Evolutionary conservation across 2,113 vertebrate genomes (phyloP).

Genomic region (Hypocryptadius cinnamomeus): DNA sequence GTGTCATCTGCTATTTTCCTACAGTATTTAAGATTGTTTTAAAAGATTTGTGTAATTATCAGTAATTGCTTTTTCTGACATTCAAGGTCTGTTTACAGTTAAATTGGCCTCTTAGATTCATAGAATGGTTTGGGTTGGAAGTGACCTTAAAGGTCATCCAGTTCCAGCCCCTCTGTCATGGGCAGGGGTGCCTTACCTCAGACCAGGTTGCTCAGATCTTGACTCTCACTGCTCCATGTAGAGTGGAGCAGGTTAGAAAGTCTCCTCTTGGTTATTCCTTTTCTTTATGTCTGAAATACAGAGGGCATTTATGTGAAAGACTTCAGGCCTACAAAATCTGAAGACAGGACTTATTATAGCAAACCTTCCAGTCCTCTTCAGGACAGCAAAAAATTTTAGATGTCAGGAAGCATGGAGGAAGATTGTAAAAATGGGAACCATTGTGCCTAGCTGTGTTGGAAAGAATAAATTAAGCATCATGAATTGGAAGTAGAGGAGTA

Average conservation of each 20-base stretch:
- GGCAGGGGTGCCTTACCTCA: background rate
- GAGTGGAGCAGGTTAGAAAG: background rate
- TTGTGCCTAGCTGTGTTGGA: background rate
- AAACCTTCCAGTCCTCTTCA: background rate
- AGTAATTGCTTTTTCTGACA: background rate
- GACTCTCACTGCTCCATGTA: background rate
- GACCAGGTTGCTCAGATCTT: background rate
- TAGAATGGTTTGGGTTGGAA: background rate
- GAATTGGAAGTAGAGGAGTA: background rate
- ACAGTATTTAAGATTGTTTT: background rate
- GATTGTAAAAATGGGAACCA: background rate
- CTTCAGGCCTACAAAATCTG: background rate
- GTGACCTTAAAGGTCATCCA: too few relatives aligned
- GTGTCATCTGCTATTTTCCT: background rate
- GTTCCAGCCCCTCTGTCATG: background rate
- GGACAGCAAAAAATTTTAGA: background rate
- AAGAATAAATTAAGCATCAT: background rate
- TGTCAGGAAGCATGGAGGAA: background rate
- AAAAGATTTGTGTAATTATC: background rate
- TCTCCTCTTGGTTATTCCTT: background rate
- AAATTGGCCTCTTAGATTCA: background rate
- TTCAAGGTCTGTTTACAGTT: background rate
- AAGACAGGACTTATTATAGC: background rate
- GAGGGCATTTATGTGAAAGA: background rate
- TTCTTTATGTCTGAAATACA: background rate